Percentiles rank a stretch among this genome's conserved stretches.
Evolutionary conservation across 92 coral and sea anemone species (phyloP).

Genomic region (Zoanthus gigantus): DNA sequence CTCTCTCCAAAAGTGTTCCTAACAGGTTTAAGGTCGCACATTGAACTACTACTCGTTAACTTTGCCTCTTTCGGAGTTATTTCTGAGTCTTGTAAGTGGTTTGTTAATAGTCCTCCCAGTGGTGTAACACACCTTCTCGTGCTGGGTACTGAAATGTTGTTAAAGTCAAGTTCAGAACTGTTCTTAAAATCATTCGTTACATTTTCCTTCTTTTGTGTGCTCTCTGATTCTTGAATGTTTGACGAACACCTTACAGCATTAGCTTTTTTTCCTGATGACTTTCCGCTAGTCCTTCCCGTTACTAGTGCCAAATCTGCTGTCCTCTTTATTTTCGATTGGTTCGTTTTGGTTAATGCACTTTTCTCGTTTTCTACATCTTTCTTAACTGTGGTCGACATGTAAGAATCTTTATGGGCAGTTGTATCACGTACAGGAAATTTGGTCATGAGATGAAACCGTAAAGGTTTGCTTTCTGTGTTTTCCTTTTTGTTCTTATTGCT

Average conservation of each 20-base stretch:
- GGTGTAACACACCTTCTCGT: neutral
- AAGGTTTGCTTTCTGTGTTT: slow-evolving; percentile 13
- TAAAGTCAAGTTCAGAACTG: neutral
- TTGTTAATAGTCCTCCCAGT: neutral
- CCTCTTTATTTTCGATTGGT: neutral
- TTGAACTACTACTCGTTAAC: neutral
- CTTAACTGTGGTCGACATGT: neutral
- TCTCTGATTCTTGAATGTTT: neutral
- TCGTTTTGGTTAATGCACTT: neutral
- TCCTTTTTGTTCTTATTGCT: neutral
- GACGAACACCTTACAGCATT: neutral
- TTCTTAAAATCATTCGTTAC: neutral
- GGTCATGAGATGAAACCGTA: slow-evolving; percentile 37
- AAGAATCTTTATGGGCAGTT: slow-evolving; percentile 1
- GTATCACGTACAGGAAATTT: slow-evolving; percentile 13
- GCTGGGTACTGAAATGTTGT: neutral
- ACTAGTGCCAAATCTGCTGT: neutral
- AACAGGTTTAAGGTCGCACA: neutral
- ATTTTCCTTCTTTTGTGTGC: neutral
- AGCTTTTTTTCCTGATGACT: neutral
- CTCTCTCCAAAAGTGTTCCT: neutral
- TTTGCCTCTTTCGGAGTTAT: neutral
- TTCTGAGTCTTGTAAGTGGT: neutral
- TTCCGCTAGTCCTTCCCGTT: neutral
- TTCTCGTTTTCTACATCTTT: slow-evolving; percentile 24